Percentiles rank a stretch among this genome's conserved stretches.
These are phyloP conservation scores for Otus sunia DNA, from an alignment of 2,113 vertebrate species.

Conservation along the genomic window DNA sequence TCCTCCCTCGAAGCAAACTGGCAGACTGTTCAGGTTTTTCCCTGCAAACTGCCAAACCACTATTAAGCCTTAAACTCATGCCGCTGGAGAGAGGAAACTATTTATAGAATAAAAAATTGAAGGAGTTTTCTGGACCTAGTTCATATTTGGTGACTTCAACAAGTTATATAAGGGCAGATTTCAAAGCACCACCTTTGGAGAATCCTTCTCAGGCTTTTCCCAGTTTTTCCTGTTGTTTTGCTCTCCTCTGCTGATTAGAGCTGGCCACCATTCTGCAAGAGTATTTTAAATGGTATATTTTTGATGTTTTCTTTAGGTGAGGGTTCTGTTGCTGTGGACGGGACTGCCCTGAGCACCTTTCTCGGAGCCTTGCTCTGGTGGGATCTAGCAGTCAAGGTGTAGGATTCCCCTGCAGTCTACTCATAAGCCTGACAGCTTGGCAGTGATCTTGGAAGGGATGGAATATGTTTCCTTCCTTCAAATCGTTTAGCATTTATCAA, in stretches of 20 bases:
- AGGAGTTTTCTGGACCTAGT: conserved; percentile 6
- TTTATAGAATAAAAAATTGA: conserved; percentile 48
- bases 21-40: background rate
- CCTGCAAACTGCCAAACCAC: conserved; percentile 52
- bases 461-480: background rate
- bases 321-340: background rate
- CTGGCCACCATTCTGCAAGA: background rate
- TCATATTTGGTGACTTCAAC: conserved; percentile 35
- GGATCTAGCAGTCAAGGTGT: background rate
- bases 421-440: background rate
- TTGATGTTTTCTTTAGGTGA: background rate
- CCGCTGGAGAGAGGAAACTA: conserved; percentile 1
- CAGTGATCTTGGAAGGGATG: background rate
- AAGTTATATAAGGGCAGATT: conserved; percentile 42
- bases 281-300: background rate
- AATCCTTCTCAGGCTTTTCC: background rate
- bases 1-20: background rate
- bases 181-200: background rate
- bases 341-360: background rate
- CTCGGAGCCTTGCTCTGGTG: background rate
- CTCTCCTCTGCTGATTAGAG: background rate
- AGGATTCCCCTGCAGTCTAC: background rate
- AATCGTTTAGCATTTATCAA: background rate
- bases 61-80: background rate
- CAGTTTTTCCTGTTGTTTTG: background rate